These are phyloP conservation scores for Microplitis manilae DNA, from an alignment of 2,888 invertebrate genomes.

Conservation along the genomic window DNA sequence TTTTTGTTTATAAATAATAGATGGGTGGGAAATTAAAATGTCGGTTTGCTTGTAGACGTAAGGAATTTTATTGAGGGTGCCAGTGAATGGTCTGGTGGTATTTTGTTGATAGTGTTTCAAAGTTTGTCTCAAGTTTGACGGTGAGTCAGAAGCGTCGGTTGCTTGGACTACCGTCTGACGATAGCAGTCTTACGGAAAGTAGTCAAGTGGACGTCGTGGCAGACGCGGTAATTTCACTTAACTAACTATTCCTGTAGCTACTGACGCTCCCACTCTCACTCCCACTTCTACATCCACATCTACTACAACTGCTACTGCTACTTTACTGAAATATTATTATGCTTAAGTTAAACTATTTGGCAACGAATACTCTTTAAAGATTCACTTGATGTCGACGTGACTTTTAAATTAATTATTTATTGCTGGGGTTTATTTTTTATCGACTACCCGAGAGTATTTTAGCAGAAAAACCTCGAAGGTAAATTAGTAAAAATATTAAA, in stretches of 20 bases:
- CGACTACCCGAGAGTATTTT: too few species aligned
- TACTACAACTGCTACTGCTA: not conserved
- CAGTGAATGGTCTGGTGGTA: slow-evolving; percentile 7
- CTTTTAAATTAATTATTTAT: not conserved
- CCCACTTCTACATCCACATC: too few species aligned
- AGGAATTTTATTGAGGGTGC: not conserved
- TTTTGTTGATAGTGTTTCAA: slow-evolving; percentile 2
- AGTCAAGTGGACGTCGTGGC: slow-evolving; percentile 5
- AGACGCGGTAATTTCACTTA: not conserved
- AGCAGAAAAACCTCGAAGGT: too few species aligned
- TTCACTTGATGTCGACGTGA: not conserved
- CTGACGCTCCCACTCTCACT: not conserved
- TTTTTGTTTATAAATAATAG: too few species aligned
- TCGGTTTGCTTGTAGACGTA: not conserved
- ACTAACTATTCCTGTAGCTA: not conserved
- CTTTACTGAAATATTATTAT: not conserved
- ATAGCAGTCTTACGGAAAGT: not conserved
- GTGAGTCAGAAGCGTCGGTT: not conserved
- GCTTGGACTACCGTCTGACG: not conserved
- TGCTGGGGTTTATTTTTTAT: not conserved
- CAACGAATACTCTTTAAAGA: not conserved
- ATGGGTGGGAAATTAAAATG: not conserved
- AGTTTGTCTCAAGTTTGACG: not conserved
- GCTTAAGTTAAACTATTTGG: not conserved
- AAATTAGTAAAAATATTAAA: too few species aligned